Conservation (phyloP, 2,797 vertebrate genomes). For the Enteromius thamalakanensis region DNA sequence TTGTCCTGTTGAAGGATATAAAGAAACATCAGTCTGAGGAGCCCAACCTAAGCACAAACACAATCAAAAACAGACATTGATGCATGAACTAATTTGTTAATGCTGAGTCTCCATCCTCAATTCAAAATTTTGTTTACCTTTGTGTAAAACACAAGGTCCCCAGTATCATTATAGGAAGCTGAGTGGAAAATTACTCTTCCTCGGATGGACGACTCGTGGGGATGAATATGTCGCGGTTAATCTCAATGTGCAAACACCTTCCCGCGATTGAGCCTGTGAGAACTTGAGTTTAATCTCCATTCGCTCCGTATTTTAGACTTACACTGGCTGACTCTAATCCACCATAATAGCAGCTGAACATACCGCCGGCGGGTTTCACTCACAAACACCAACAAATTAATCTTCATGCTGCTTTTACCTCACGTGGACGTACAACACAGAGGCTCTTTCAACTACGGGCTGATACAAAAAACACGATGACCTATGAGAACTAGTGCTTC, state of each 20-base stretch:
- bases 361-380: neutral
- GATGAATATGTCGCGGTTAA: constrained; percentile 44
- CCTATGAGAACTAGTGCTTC: constrained; percentile 38
- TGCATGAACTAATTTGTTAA: constrained; percentile 20
- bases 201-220: constrained; percentile 30
- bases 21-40: constrained; percentile 45
- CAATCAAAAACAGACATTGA: constrained; percentile 35
- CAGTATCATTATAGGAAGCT: constrained; percentile 54
- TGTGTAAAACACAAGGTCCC: constrained; percentile 52
- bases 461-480: constrained; percentile 28
- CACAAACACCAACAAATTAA: constrained; percentile 42
- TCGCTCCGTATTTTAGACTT: constrained; percentile 31
- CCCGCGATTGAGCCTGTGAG: constrained; percentile 21
- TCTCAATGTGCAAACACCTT: constrained; percentile 51
- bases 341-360: neutral
- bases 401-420: constrained; percentile 32
- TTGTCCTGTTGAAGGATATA: constrained; percentile 76
- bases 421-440: constrained; percentile 46
- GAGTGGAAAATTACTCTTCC: constrained; percentile 56
- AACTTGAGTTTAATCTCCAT: constrained; percentile 35
- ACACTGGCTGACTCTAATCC: constrained; percentile 29
- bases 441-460: constrained; percentile 37
- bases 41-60: neutral
- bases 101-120: neutral
- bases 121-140: constrained; percentile 52